These are phyloP conservation scores for Pangasius mekongensis DNA, from an alignment of 2,797 vertebrate species.

Conservation along the genomic window DNA sequence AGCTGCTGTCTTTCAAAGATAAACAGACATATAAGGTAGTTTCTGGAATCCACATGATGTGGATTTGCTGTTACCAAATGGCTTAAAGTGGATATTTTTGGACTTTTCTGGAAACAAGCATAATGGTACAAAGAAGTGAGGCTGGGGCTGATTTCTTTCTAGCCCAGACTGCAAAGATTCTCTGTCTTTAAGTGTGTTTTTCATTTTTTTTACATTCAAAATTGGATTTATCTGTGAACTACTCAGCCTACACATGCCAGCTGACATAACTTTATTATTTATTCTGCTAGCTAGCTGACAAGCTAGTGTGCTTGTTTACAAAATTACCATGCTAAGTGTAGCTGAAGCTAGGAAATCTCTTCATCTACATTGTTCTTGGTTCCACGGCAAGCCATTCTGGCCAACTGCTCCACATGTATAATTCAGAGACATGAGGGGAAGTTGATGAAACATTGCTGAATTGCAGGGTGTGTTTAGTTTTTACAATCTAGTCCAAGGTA, in stretches of 20 bases:
- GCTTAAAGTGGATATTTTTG: background rate
- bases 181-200: background rate
- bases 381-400: background rate
- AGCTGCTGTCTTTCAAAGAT: background rate
- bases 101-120: background rate
- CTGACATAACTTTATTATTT: background rate
- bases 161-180: background rate
- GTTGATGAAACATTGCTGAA: conserved; percentile 7
- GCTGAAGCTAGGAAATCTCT: background rate
- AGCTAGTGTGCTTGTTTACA: background rate
- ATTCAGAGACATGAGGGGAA: background rate
- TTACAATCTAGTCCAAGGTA: background rate
- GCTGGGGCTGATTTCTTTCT: background rate
- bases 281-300: background rate
- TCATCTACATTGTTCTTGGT: background rate
- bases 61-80: background rate
- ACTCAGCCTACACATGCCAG: background rate
- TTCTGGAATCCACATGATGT: background rate
- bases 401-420: background rate
- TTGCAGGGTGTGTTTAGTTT: background rate
- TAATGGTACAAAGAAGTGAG: background rate
- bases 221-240: background rate
- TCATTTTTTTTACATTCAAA: background rate
- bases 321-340: background rate
- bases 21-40: background rate